Conservation (phyloP, 2,113 vertebrate species). For the Apteryx mantelli region DNA sequence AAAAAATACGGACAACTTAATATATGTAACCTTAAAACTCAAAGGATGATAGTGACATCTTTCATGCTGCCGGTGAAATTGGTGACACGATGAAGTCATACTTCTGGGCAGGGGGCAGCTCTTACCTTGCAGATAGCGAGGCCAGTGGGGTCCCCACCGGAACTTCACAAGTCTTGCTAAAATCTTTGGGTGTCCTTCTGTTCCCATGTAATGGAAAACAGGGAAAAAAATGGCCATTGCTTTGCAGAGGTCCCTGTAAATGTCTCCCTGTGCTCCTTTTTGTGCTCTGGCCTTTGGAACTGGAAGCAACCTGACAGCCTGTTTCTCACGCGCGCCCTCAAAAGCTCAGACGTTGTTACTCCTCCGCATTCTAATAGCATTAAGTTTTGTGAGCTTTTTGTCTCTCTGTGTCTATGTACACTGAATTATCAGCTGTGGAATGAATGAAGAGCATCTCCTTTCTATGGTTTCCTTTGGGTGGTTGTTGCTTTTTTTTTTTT, state of each 20-base stretch:
- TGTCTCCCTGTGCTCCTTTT: neutral
- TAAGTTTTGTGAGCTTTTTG: neutral
- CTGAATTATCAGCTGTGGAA: neutral
- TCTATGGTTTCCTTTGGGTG: neutral
- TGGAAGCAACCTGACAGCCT: neutral
- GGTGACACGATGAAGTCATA: neutral
- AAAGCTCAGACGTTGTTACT: neutral
- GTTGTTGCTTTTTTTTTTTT: neutral
- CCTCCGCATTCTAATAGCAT: neutral
- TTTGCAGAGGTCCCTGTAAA: neutral
- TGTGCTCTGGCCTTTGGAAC: neutral
- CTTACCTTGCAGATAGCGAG: neutral
- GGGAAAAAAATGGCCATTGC: neutral
- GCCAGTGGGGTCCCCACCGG: neutral
- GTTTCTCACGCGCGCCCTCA: accelerated
- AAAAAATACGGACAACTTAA: neutral
- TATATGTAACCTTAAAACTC: neutral
- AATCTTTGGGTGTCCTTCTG: neutral
- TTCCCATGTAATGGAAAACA: neutral
- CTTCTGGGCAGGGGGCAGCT: neutral
- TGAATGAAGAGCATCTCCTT: neutral
- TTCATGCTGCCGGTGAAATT: neutral
- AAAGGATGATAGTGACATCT: neutral
- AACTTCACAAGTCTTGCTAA: neutral
- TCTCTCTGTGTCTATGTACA: neutral